Base-by-base conservation (phyloP, 2,113 vertebrate genomes). In the Carollia perspicillata region DNA sequence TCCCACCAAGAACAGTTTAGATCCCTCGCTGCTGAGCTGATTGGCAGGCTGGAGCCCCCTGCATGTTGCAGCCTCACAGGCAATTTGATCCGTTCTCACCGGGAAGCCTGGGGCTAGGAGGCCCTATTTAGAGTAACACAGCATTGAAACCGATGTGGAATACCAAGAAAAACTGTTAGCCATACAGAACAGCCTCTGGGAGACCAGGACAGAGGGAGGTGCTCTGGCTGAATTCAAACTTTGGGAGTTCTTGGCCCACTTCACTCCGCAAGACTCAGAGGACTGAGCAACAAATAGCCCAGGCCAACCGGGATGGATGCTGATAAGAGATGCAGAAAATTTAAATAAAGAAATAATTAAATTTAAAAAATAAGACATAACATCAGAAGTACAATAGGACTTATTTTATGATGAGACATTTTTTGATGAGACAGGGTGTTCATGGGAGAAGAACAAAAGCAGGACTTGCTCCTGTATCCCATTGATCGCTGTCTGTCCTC, bases 41-140 rank as follows among this genome's bases (percentile, higher is more conserved):
- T 33, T 92, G 93, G 75, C 89, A 94, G 71, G 20, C 51, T 4
- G 11, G 2, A 18, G 4, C 13, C 78, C 65, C 7, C 63, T 26
- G 79, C 81, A 60, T 49, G 55, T 1, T 68, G 7, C n/a, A 79
- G 49, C 7, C 81, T 96, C 77, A 65, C 2, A 89, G 79, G 69
- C 68, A 60, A 49, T 89, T 60, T 42, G 65, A 84, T 92, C 74
- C 58, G 68, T 86, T 75, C 68, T 94, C 79, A 26, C 1, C 68
- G 33, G 90, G 84, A 91, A 94, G 95, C 79, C 84, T 84, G 75
- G 49, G 72, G 68, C 58, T 17, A 94, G 26, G 35, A 94, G 89
- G 68, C 72, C 86, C 44, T 95, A 78, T 90, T 74, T 53, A 83
- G 81, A 89, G 44, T 66, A 74, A 77, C n/a, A 53, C 16, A n/a